Base-by-base conservation (phyloP, 2,888 invertebrate genomes). In the Stenchaetothrips biformis region DNA sequence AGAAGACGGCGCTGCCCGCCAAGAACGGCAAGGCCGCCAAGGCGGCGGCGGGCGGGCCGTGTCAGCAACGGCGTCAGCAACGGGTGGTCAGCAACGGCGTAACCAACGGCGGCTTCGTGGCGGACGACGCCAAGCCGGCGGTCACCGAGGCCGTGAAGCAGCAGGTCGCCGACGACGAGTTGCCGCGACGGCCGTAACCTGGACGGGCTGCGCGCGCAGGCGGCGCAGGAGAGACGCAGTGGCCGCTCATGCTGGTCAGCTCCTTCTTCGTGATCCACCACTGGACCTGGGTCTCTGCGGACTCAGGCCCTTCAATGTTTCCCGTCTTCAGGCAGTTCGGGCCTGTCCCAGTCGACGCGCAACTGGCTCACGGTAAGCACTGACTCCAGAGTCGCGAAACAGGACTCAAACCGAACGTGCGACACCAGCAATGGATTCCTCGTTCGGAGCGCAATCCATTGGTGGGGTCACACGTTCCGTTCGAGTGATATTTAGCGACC, bases 271-370 rank as follows among this genome's bases (percentile, higher is more conserved):
- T 89, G 59, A 89, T 90, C 81, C 86, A 88, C 74, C 88, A 89
- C 8, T 88, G 89, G 85, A 88, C 89, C n/a, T n/a, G 80, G 90
- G 90, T 0, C 83, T 89, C 6, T 82, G 86, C 13, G 87, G 89
- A 0, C 86, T 90, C n/a, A 87, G 88, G 80, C 89, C 90, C 0
- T 90, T 90, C 83, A 88, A n/a, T 90, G 87, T 88, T 90, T 11
- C 89, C 89, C 80, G 84, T 90, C 18, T 90, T 89, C 83, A 88
- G 87, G 81, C 84, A 85, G 59, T 85, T 85, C 81, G 82, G 84
- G 6, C 83, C n/a, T n/a, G n/a, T 86, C 79, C 85, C 85, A 18
- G 82, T 86, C 7, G 85, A 86, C 83, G 83, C 86, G 85, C 89
- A 82, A n/a, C 83, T 88, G 82, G 88, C 89, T 83, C 86, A 89